Base-by-base conservation (phyloP, 2,888 invertebrate genomes). In the Merodon equestris region DNA sequence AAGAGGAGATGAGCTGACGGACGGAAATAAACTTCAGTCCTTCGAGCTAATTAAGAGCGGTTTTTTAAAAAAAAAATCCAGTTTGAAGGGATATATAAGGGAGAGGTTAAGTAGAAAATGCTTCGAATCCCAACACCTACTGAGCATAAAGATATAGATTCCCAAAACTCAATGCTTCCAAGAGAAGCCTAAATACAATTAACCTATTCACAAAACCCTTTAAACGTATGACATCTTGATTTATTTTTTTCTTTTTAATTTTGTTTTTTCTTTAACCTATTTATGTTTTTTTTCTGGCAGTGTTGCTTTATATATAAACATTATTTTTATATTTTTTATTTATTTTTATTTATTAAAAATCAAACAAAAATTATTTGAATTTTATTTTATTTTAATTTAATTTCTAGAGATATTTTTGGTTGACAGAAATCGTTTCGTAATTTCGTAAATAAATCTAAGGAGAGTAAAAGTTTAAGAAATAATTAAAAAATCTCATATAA, bases 211-310 rank as follows among this genome's bases (percentile, higher is more conserved):
- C 48, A 75, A 60, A 40, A 54, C 19, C 1, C 45, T 45, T 72
- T 63, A 7, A 64, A 63, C 34, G 57, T 36, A 58, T 38, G 9
- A 17, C 9, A 42, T 38, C 27, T 40, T 60, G 38, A 42, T n/a
- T n/a, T n/a, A n/a, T n/a, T 48, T 64, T 12, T 48, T 45, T 9
- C 5, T 15, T 64, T 47, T 57, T 53, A 15, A n/a, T n/a, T n/a
- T n/a, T n/a, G n/a, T n/a, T 38, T 72, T 47, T 50, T 56, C 50
- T 60, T 64, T 66, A 70, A 75, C 42, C 61, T 73, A 67, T 67
- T 44, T 53, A 50, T 66, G 45, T 42, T 44, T 76, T 54, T 75
- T 67, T 61, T 67, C 76, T 77, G 77, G 77, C 77, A 77, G 77
- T 77, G 77, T 77, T 67, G 63, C n/a, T 58, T 67, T 58, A 60